phyloP scores from a whole-genome alignment of 1,140 invertebrate species.

The Asbolus verrucosus region DNA sequence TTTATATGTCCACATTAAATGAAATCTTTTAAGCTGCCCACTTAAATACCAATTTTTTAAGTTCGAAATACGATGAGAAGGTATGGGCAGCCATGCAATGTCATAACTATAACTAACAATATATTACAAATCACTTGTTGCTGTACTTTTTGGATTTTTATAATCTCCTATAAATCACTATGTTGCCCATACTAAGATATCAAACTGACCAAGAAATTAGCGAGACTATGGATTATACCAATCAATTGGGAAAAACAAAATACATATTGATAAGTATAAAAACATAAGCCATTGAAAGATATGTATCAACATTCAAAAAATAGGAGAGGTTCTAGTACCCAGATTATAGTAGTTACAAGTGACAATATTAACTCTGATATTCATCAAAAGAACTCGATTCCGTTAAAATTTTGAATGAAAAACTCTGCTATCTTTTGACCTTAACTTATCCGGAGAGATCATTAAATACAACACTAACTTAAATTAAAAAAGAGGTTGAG shows the following conservation, averaged over 20 bases:
- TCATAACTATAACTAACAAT: constrained; percentile 37
- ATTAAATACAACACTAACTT: constrained; percentile 59
- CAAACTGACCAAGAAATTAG: constrained; percentile 12
- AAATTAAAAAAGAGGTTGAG: constrained; percentile 55
- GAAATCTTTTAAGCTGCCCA: constrained; percentile 22
- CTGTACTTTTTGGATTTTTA: constrained; percentile 5
- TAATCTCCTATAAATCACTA: constrained; percentile 10
- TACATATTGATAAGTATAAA: no score
- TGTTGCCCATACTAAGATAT: constrained; percentile 12
- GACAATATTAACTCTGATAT: constrained; percentile 31
- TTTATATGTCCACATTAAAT: constrained; percentile 27
- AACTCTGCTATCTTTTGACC: constrained; percentile 48
- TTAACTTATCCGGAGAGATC: constrained; percentile 61
- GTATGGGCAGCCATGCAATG: constrained; percentile 4
- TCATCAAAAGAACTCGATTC: neutral
- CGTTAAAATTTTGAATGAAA: constrained; percentile 11
- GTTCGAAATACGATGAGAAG: neutral
- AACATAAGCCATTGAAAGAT: neutral
- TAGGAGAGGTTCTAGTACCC: no score
- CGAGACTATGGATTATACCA: neutral
- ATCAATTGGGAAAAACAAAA: no score
- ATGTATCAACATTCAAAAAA: constrained; percentile 9
- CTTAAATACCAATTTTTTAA: constrained; percentile 22
- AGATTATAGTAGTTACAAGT: constrained; percentile 7
- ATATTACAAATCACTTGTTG: constrained; percentile 45